Conservation (phyloP, 2,888 invertebrate genomes). For the Lochmaea crataegi region DNA sequence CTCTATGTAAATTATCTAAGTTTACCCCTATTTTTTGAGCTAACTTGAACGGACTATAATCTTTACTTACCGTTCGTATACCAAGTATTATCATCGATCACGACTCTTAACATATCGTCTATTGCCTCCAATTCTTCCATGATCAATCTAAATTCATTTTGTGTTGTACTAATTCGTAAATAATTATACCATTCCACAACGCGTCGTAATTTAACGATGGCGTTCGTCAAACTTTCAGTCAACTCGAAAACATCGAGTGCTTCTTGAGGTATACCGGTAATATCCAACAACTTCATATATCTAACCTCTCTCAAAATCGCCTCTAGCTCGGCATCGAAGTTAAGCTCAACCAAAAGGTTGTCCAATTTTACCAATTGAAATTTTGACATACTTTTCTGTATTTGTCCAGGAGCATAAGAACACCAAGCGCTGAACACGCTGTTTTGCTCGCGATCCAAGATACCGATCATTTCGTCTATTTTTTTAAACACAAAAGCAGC, state of each 20-base stretch:
- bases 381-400: slow-evolving; percentile 72
- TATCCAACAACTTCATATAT: slow-evolving; percentile 70
- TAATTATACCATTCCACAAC: slow-evolving; percentile 87
- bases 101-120: slow-evolving; percentile 75
- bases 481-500: slow-evolving; percentile 69
- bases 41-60: too few relatives aligned
- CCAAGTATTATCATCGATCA: slow-evolving; percentile 82
- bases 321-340: slow-evolving; percentile 77
- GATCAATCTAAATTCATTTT: slow-evolving; percentile 83
- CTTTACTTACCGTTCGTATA: slow-evolving; percentile 76
- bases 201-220: slow-evolving; percentile 64
- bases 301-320: slow-evolving; percentile 84
- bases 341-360: slow-evolving; percentile 67
- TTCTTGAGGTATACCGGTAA: slow-evolving; percentile 71
- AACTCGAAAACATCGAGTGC: slow-evolving; percentile 75
- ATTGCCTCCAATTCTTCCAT: slow-evolving; percentile 80
- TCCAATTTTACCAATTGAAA: slow-evolving; percentile 71
- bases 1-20: too few relatives aligned
- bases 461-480: slow-evolving; percentile 74
- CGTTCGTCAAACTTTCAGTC: slow-evolving; percentile 74
- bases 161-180: slow-evolving; percentile 77
- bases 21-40: too few relatives aligned
- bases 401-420: slow-evolving; percentile 72
- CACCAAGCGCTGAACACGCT: slow-evolving; percentile 79
- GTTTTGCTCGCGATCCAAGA: slow-evolving; percentile 73